These are phyloP conservation scores for Calidris pygmaea DNA, from an alignment of 2,113 vertebrate genomes.

Conservation along the genomic window DNA sequence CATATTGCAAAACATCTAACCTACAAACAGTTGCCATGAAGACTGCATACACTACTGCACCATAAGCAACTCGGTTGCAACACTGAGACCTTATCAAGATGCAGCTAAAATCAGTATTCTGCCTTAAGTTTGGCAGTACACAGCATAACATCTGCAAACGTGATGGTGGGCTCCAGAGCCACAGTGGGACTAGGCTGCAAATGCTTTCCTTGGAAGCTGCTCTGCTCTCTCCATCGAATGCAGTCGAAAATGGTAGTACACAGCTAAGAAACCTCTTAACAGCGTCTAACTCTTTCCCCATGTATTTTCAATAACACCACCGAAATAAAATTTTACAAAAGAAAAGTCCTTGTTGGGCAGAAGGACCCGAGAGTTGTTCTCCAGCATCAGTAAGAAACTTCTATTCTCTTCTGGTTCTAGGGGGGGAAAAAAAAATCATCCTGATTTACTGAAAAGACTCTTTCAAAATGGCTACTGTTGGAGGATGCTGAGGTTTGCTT, in stretches of 20 bases:
- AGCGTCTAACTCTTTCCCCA: neutral
- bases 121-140: neutral
- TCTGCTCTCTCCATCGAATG: neutral
- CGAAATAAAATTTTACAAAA: neutral
- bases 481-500: neutral
- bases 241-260: neutral
- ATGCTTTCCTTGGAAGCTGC: neutral
- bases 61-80: neutral
- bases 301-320: neutral
- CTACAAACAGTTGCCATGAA: neutral
- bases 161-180: neutral
- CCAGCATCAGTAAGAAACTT: neutral
- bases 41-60: neutral
- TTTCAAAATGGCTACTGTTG: neutral
- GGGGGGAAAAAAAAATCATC: neutral
- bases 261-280: neutral
- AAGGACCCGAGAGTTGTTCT: neutral
- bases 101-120: neutral
- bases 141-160: fast-evolving
- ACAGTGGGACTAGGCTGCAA: neutral
- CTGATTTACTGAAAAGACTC: neutral
- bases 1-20: fast-evolving
- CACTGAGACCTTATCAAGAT: neutral
- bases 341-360: neutral
- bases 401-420: neutral